Evolutionary conservation across 2,888 invertebrate genomes (phyloP), one percentile per base, ranked within the genome.

Genomic region (Thyatira batis): DNA sequence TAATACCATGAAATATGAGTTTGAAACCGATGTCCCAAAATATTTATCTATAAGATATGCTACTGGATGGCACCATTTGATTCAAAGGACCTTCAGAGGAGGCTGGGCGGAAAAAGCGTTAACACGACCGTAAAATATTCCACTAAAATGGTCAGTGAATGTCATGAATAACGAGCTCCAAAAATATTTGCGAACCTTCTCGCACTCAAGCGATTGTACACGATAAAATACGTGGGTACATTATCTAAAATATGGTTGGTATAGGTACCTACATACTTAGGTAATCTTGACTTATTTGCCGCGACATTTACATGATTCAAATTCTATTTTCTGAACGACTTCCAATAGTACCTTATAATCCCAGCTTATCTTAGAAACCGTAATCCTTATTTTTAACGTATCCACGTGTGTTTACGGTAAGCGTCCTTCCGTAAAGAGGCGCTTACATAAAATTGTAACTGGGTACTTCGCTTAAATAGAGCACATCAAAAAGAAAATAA

Each of bases 401-500:
- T 67, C 66, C 65, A 64, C 65, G 70, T 66, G 67, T 68, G 69
- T 72, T 72, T 69, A 68, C 61, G 60, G 67, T 60, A 57, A 64
- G 67, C 65, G 65, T 67, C 71, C 70, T 65, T 68, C 57, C 61
- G 63, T 73, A 67, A 73, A 76, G 68, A 76, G 67, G 65, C 63
- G 69, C 69, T 76, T 71, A 78, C 72, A 68, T 73, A 69, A 76
- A 78, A 75, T 65, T 71, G 75, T 75, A 68, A 73, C 71, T 67
- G 68, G 71, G 75, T 70, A 68, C 72, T 76, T 73, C 63, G 61
- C 68, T 71, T 76, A 76, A 82, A 80, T 76, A 77, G 75, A 73
- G 75, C 76, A 78, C 82, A 84, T 84, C 82, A 82, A 82, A 81
- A 75, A 71, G 76, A 75, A 81, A 83, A 82, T 81, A 82, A 83